A percentile compares a stretch with the other conserved stretches of the same genome.
phyloP scores from a whole-genome alignment of 2,888 invertebrate genomes.

The Conchocele bisecta region DNA sequence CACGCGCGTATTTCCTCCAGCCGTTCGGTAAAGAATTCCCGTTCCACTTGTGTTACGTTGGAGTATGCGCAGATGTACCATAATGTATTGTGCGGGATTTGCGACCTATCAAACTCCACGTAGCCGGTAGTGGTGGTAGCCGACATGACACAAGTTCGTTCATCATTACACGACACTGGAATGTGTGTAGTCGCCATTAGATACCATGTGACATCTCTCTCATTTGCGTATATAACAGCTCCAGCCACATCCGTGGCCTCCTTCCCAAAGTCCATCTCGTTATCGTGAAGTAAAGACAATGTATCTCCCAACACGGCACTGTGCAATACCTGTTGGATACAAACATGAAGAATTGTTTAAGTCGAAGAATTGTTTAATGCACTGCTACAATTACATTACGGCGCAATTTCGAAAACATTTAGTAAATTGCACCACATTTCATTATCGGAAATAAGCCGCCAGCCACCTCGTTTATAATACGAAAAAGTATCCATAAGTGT shows the following conservation, averaged over 20 bases:
- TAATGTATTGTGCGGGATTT: neutral
- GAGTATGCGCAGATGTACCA: conserved; percentile 42
- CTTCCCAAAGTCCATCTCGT: conserved; percentile 38
- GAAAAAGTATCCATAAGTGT: too few relatives aligned
- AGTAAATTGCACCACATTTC: too few relatives aligned
- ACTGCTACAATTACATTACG: too few relatives aligned
- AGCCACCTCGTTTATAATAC: too few relatives aligned
- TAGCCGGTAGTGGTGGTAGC: conserved; percentile 2
- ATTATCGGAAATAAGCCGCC: too few relatives aligned
- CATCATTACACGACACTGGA: conserved; percentile 10
- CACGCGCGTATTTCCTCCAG: conserved; percentile 17
- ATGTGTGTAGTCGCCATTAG: conserved; percentile 20
- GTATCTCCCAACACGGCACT: conserved; percentile 26
- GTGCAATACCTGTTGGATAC: conserved; percentile 20
- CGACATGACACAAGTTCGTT: conserved; percentile 17
- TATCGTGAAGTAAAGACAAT: conserved; percentile 7
- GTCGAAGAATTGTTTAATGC: too few relatives aligned
- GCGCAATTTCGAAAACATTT: too few relatives aligned
- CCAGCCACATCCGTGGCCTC: conserved; percentile 13
- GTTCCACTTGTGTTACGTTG: conserved; percentile 6
- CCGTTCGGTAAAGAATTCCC: conserved; percentile 30
- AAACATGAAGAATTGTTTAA: neutral
- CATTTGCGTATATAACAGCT: conserved; percentile 10
- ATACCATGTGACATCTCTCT: conserved; percentile 38
- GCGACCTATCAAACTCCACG: conserved; percentile 7